These are phyloP conservation scores for Drosophila pruinosa DNA, from an alignment of 1,140 invertebrate genomes.

Conservation along the genomic window DNA sequence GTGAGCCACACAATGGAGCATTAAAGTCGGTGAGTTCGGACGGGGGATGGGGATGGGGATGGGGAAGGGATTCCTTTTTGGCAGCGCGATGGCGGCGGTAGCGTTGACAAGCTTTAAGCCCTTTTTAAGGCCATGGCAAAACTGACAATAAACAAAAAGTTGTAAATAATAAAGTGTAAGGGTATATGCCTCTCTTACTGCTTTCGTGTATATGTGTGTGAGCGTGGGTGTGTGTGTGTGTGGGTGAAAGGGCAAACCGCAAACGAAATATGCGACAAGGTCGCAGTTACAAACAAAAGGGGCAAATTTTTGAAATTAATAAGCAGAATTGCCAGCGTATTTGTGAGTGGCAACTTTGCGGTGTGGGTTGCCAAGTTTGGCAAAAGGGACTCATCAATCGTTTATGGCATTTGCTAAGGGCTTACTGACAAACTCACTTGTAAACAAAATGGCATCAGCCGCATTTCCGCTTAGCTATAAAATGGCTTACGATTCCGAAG, in stretches of 20 bases:
- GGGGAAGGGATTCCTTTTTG: not conserved
- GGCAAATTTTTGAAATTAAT: conserved; percentile 67
- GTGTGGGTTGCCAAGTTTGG: not conserved
- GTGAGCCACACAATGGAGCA: conserved; percentile 30
- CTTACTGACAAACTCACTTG: conserved; percentile 41
- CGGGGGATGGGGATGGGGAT: not conserved
- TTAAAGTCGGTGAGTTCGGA: not conserved
- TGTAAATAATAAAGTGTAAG: conserved; percentile 70
- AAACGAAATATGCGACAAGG: conserved; percentile 49
- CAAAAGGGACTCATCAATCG: conserved; percentile 45
- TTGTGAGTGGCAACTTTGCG: not conserved
- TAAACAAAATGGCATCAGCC: conserved; percentile 40
- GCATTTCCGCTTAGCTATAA: conserved; percentile 37
- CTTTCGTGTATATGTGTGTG: conserved; percentile 5
- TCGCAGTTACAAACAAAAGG: conserved; percentile 38
- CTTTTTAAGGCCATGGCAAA: conserved; percentile 68
- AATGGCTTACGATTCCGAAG: conserved; percentile 19
- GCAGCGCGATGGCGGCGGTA: conserved; percentile 7
- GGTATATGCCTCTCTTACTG: conserved; percentile 16
- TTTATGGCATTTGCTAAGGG: conserved; percentile 41
- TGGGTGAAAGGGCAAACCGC: conserved; percentile 43
- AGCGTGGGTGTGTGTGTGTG: conserved; percentile 22
- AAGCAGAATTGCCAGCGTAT: conserved; percentile 50
- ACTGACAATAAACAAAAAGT: conserved; percentile 78
- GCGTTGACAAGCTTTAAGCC: conserved; percentile 71